A percentile compares a stretch with the other conserved stretches of the same genome.
These are phyloP conservation scores for Steatornis caripensis DNA, from an alignment of 2,113 vertebrate species.

Conservation along the genomic window DNA sequence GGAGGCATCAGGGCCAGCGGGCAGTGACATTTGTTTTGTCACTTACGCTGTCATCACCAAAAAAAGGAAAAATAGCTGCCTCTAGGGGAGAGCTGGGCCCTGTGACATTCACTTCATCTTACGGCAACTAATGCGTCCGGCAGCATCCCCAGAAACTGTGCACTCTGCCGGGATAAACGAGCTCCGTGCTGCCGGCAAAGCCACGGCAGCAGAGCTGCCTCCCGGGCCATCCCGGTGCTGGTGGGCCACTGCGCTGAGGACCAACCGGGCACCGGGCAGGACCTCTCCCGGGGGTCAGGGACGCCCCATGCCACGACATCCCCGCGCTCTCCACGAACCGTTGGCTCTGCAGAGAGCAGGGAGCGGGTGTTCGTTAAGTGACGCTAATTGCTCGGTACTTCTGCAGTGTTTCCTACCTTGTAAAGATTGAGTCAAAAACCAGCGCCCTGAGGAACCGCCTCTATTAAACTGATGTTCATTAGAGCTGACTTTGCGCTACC, in stretches of 20 bases:
- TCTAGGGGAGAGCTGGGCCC: constrained; percentile 1
- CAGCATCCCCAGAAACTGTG: not conserved
- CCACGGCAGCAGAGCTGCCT: accelerated
- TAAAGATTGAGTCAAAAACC: constrained; percentile 12
- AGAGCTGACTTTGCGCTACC: constrained; percentile 25
- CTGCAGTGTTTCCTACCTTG: not conserved
- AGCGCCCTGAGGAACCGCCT: constrained; percentile 8
- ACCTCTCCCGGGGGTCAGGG: not conserved
- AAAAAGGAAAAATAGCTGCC: not conserved
- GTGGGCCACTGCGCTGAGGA: accelerated
- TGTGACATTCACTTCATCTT: constrained; percentile 8
- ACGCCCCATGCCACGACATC: accelerated
- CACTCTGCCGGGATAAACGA: accelerated
- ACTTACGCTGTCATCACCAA: not conserved
- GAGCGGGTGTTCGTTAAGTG: not conserved
- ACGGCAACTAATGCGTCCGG: not conserved
- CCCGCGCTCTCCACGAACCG: accelerated
- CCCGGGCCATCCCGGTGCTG: not conserved
- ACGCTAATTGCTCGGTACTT: constrained; percentile 17
- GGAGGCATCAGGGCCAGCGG: not conserved
- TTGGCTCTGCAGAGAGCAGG: not conserved
- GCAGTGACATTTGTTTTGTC: constrained; percentile 47
- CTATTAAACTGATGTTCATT: constrained; percentile 41
- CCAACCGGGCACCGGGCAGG: not conserved
- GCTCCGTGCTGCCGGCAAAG: not conserved